These are phyloP conservation scores for Hyla sarda DNA, from an alignment of 2,113 vertebrate genomes.

Conservation along the genomic window DNA sequence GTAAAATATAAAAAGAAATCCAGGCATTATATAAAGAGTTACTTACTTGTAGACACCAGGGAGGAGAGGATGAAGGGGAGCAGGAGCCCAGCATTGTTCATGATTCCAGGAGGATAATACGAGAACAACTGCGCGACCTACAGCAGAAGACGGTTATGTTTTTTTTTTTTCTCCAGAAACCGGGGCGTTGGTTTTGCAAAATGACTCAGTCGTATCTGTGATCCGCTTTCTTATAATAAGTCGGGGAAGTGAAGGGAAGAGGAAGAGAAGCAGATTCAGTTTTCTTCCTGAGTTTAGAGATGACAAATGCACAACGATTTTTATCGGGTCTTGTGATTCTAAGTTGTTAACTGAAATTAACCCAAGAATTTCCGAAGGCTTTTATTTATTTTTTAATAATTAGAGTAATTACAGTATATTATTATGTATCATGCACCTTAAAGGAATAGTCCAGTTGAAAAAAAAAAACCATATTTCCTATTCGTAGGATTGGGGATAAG, in stretches of 20 bases:
- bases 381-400: too few species aligned
- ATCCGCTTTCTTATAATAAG: neutral
- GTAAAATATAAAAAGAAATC: neutral
- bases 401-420: too few species aligned
- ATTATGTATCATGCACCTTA: too few species aligned
- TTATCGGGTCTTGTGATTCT: too few species aligned
- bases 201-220: neutral
- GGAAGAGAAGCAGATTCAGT: too few species aligned
- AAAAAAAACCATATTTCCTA: too few species aligned
- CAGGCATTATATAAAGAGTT: neutral
- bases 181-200: slow-evolving; percentile 18
- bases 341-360: too few species aligned
- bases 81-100: neutral
- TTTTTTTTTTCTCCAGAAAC: neutral
- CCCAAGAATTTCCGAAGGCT: too few species aligned
- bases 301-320: too few species aligned
- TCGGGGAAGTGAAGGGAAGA: neutral
- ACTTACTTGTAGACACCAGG: neutral
- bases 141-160: neutral
- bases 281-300: too few species aligned
- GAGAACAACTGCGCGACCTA: slow-evolving; percentile 13
- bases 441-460: too few species aligned
- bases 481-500: too few species aligned
- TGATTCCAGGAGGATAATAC: neutral
- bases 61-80: neutral